Percentiles rank a stretch among this genome's conserved stretches.
These are phyloP conservation scores for Meta bourneti DNA, from an alignment of 2,888 invertebrate genomes.

Conservation along the genomic window DNA sequence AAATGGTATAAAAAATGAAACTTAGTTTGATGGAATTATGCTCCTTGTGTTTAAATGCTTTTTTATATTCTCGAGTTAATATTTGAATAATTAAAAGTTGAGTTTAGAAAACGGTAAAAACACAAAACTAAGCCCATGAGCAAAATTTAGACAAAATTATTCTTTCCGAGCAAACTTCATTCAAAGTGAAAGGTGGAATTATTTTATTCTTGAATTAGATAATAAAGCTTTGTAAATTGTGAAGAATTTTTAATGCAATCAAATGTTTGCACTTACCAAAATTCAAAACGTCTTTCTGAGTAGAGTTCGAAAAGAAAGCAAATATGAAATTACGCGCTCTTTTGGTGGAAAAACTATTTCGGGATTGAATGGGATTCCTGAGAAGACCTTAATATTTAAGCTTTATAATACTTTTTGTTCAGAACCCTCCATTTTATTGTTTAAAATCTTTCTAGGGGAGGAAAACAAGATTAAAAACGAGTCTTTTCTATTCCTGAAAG, in stretches of 20 bases:
- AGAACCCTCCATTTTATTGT: conserved; percentile 1
- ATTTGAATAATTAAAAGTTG: too few species aligned
- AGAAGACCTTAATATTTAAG: not conserved
- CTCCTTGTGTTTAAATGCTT: too few species aligned
- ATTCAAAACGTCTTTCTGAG: not conserved
- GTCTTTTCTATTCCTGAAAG: conserved; percentile 1
- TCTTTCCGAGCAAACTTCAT: too few species aligned
- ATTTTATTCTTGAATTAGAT: too few species aligned
- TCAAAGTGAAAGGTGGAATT: too few species aligned
- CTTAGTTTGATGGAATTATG: too few species aligned
- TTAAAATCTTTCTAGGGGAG: conserved; percentile 1
- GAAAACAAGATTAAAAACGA: conserved; percentile 23
- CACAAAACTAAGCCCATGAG: too few species aligned
- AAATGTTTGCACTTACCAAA: not conserved
- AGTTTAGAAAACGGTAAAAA: too few species aligned
- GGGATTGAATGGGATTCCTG: not conserved
- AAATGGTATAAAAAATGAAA: too few species aligned
- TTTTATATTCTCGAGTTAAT: too few species aligned
- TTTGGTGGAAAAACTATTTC: conserved; percentile 3
- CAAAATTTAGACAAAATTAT: too few species aligned
- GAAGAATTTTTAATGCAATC: not conserved
- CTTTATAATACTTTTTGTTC: not conserved
- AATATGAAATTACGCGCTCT: not conserved
- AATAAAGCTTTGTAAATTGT: not conserved
- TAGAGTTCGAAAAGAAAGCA: not conserved